A percentile compares a stretch with the other conserved stretches of the same genome.
Conservation (phyloP, 2,113 vertebrate genomes). For the Scartelaos histophorus region DNA sequence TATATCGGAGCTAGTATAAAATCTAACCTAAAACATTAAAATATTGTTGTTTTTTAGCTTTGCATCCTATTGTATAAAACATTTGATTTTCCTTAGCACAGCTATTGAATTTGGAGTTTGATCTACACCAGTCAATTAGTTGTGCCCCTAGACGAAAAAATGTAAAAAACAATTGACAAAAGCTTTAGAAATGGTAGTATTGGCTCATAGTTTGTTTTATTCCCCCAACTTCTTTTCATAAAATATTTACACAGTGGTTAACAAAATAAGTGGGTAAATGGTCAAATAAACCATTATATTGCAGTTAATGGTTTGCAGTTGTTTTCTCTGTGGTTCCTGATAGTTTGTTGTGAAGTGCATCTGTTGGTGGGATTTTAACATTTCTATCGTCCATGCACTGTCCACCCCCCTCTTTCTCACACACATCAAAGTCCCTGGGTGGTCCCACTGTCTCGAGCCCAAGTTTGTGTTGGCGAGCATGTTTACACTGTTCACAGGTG, state of each 20-base stretch:
- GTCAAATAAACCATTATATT: neutral
- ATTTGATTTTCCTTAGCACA: neutral
- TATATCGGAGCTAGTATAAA: too few relatives aligned
- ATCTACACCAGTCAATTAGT: too few relatives aligned
- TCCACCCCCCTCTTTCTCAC: constrained; percentile 28
- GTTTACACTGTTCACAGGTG: constrained; percentile 53
- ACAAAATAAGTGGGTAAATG: neutral
- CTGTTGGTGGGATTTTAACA: constrained; percentile 56
- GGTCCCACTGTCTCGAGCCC: constrained; percentile 48
- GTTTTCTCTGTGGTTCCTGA: constrained; percentile 51
- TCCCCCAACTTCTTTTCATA: neutral
- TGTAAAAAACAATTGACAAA: too few relatives aligned
- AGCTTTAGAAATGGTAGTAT: too few relatives aligned
- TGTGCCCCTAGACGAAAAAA: neutral
- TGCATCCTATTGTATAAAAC: too few relatives aligned
- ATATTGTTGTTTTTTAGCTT: too few relatives aligned
- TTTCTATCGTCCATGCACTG: constrained; percentile 24
- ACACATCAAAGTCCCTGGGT: constrained; percentile 59
- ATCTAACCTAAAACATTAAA: too few relatives aligned
- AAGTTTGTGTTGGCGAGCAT: constrained; percentile 34
- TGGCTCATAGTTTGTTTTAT: too few relatives aligned
- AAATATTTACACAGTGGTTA: neutral
- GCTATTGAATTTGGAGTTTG: too few relatives aligned
- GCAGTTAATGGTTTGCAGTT: too few relatives aligned
- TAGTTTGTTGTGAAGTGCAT: constrained; percentile 51